Percentiles rank a stretch among this genome's conserved stretches.
These are phyloP conservation scores for Pelecanus crispus DNA, from an alignment of 2,113 vertebrate species.

Conservation along the genomic window DNA sequence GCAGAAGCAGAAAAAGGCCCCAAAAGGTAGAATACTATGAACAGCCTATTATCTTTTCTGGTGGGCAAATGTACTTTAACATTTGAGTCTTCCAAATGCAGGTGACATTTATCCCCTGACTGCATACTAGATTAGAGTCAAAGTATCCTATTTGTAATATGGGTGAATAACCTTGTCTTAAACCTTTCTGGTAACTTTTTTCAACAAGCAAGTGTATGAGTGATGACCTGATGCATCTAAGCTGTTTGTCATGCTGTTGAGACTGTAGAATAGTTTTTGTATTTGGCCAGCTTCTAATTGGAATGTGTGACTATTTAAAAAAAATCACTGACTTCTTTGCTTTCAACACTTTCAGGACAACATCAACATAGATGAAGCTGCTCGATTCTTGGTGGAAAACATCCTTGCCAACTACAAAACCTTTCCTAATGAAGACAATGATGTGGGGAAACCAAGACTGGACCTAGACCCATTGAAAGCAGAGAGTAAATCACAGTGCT, in stretches of 20 bases:
- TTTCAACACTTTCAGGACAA: slow-evolving; percentile 82
- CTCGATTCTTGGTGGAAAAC: slow-evolving; percentile 93
- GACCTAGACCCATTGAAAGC: slow-evolving; percentile 77
- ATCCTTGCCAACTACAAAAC: slow-evolving; percentile 88
- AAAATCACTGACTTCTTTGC: not conserved
- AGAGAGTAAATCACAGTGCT: slow-evolving; percentile 90
- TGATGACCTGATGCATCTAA: not conserved
- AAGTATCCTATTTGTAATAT: not conserved
- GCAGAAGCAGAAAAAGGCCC: not conserved
- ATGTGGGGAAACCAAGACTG: slow-evolving; percentile 85
- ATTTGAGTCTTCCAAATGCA: not conserved
- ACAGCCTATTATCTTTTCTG: not conserved
- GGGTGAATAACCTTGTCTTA: not conserved
- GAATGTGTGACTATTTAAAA: not conserved
- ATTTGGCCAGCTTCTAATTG: not conserved
- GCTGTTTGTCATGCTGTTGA: not conserved
- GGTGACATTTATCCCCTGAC: not conserved
- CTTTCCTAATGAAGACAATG: slow-evolving; percentile 86
- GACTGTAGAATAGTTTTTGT: not conserved
- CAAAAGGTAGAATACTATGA: not conserved
- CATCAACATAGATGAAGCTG: slow-evolving; percentile 94
- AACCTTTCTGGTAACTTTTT: not conserved
- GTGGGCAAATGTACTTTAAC: not conserved
- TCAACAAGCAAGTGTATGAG: not conserved
- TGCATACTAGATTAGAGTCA: not conserved